Conservation (phyloP, 2,797 vertebrate species). For the Anabacerthia variegaticeps region DNA sequence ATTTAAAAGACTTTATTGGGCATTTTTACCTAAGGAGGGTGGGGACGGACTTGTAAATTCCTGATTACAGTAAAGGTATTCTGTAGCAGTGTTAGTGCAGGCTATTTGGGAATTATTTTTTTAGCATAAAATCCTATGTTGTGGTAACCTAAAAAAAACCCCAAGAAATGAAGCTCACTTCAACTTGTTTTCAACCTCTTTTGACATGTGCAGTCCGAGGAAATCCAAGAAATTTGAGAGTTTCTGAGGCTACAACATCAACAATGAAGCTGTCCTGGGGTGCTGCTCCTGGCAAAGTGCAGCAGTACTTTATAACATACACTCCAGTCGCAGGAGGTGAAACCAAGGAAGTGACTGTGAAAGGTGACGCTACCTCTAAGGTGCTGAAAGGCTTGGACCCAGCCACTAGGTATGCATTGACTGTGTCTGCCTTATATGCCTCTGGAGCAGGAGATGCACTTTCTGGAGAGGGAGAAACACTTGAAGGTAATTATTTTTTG, state of each 20-base stretch:
- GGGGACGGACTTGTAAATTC: not conserved
- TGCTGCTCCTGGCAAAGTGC: conserved; percentile 86
- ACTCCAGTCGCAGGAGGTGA: conserved; percentile 83
- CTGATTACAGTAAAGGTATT: not conserved
- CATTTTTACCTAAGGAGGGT: not conserved
- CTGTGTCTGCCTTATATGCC: conserved; percentile 88
- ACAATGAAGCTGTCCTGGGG: conserved; percentile 88
- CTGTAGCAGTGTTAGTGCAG: not conserved
- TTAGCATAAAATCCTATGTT: not conserved
- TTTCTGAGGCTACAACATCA: conserved; percentile 87
- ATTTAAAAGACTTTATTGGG: not conserved
- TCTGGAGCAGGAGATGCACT: conserved; percentile 91
- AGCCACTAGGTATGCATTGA: conserved; percentile 88
- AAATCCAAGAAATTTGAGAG: conserved; percentile 81
- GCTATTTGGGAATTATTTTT: not conserved
- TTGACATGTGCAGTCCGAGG: conserved; percentile 82
- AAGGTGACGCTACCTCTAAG: conserved; percentile 82
- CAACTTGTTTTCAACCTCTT: conserved; percentile 31
- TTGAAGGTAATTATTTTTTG: conserved; percentile 87
- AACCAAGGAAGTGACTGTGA: conserved; percentile 86
- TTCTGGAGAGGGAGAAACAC: conserved; percentile 89
- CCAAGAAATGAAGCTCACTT: not conserved
- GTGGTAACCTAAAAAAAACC: not conserved
- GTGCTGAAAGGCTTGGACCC: conserved; percentile 85
- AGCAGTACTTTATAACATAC: conserved; percentile 86